phyloP scores from a whole-genome alignment of 2,888 invertebrate species.

The Dryadula phaetusa region DNA sequence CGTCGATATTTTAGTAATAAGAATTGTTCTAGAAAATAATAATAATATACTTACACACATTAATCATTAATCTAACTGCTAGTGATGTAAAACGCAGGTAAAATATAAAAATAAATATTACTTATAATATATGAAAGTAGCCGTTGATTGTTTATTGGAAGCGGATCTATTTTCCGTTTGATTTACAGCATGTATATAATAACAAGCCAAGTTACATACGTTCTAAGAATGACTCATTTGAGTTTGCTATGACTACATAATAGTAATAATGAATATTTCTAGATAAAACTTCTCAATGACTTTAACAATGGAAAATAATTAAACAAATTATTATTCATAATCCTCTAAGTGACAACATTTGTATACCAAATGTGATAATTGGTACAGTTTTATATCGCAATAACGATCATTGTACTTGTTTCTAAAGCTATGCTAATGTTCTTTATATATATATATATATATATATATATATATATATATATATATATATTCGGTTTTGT shows the following conservation, averaged over 20 bases:
- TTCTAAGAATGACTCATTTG: slow-evolving; percentile 18
- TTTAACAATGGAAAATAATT: background rate
- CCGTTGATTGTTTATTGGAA: background rate
- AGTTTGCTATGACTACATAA: background rate
- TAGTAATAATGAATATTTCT: slow-evolving; percentile 6
- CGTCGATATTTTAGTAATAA: background rate
- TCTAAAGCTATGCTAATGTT: too few species aligned
- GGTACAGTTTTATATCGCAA: background rate
- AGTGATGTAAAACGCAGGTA: too few species aligned
- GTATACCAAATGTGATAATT: background rate
- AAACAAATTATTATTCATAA: background rate
- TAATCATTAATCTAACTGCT: too few species aligned
- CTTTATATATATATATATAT: too few species aligned
- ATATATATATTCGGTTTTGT: too few species aligned
- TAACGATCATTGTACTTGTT: background rate
- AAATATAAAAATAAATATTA: background rate
- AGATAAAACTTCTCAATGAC: slow-evolving; percentile 7
- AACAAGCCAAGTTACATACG: slow-evolving; percentile 5
- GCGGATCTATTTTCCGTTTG: slow-evolving; percentile 12
- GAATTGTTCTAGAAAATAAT: too few species aligned
- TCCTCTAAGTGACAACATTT: background rate
- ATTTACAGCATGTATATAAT: slow-evolving; percentile 1
- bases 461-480: too few species aligned
- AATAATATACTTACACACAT: too few species aligned
- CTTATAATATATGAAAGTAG: background rate